A percentile compares a stretch with the other conserved stretches of the same genome.
Conservation (phyloP, 2,797 vertebrate genomes). For the Propithecus perrieri region DNA sequence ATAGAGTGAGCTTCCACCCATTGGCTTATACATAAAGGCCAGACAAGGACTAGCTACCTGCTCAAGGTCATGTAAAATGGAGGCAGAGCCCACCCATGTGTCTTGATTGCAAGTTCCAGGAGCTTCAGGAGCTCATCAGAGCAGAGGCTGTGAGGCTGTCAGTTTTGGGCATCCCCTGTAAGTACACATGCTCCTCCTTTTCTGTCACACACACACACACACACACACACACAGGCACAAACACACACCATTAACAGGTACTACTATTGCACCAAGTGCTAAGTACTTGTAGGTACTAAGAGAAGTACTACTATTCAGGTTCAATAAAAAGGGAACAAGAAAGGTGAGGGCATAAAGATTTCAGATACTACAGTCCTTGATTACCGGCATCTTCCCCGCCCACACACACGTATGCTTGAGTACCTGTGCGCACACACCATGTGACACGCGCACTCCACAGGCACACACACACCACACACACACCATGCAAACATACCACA, state of each 20-base stretch:
- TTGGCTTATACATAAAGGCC: background rate
- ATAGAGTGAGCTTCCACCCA: background rate
- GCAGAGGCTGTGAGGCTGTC: background rate
- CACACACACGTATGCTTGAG: background rate
- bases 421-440: background rate
- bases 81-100: background rate
- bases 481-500: background rate
- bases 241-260: background rate
- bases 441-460: background rate
- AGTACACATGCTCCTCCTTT: background rate
- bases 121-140: background rate
- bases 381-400: background rate
- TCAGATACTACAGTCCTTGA: background rate
- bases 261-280: background rate
- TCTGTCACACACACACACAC: background rate
- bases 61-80: background rate
- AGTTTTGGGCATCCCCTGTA: background rate
- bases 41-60: background rate
- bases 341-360: background rate
- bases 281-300: background rate
- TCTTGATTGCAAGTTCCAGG: background rate
- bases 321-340: background rate
- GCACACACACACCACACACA: background rate
- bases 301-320: background rate
- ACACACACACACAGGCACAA: background rate